Percentiles rank a stretch among this genome's conserved stretches.
phyloP scores from a whole-genome alignment of 2,888 invertebrate genomes.

The Eupithecia pulchellata region DNA sequence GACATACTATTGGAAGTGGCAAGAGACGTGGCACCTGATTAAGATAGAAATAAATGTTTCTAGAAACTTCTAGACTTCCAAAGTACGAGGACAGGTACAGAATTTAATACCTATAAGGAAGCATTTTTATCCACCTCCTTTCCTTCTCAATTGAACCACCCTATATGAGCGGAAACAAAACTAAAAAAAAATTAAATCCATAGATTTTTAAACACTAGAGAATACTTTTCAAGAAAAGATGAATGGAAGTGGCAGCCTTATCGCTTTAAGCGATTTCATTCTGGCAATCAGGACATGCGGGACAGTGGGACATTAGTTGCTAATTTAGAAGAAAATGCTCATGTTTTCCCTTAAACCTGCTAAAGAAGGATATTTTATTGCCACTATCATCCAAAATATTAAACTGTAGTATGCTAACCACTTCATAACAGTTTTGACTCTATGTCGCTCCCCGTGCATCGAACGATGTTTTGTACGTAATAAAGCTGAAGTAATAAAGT shows the following conservation, averaged over 20 bases:
- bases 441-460: slow-evolving; percentile 14
- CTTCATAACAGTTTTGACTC: slow-evolving; percentile 20
- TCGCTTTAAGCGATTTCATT: too few relatives aligned
- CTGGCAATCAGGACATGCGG: too few relatives aligned
- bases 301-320: neutral
- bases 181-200: too few relatives aligned
- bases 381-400: neutral
- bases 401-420: neutral
- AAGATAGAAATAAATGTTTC: neutral
- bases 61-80: neutral
- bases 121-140: too few relatives aligned
- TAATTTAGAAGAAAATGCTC: neutral
- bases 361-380: neutral
- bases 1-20: slow-evolving; percentile 31
- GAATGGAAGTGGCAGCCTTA: too few relatives aligned
- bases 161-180: too few relatives aligned
- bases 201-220: too few relatives aligned
- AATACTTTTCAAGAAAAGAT: too few relatives aligned
- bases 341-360: neutral
- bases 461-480: slow-evolving; percentile 48
- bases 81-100: neutral
- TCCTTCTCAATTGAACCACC: too few relatives aligned
- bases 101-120: too few relatives aligned
- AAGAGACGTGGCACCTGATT: slow-evolving; percentile 8
- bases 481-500: slow-evolving; percentile 58